Conservation (phyloP, 2,797 vertebrate species). For the Anolis apletophallus region DNA sequence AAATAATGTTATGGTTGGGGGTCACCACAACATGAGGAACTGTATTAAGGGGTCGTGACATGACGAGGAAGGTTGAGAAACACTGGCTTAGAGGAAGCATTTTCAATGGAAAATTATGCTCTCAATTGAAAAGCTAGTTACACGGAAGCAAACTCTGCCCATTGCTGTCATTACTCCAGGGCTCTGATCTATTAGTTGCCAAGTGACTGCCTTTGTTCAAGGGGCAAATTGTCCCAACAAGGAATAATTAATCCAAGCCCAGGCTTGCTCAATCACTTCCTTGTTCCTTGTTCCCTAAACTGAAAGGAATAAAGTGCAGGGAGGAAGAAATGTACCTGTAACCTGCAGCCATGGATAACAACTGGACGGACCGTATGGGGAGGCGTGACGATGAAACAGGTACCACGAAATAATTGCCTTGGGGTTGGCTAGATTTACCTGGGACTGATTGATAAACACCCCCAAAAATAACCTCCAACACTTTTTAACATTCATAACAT, state of each 20-base stretch:
- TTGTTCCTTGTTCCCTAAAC: constrained; percentile 37
- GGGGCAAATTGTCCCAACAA: not conserved
- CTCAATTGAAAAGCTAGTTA: not conserved
- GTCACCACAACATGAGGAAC: too few species aligned
- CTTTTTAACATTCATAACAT: not conserved
- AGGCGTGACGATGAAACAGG: not conserved
- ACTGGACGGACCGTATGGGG: not conserved
- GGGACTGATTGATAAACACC: not conserved
- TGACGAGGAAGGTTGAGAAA: too few species aligned
- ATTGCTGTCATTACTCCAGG: not conserved
- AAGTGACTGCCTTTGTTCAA: constrained; percentile 5
- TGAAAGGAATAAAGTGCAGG: not conserved
- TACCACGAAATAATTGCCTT: not conserved
- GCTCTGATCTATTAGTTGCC: not conserved
- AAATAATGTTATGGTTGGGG: too few species aligned
- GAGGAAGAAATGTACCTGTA: not conserved
- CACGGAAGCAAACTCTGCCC: not conserved
- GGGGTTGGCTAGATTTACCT: not conserved
- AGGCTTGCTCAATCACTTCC: constrained; percentile 16
- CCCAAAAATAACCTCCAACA: too few species aligned
- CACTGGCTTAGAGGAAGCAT: too few species aligned
- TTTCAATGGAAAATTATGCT: too few species aligned
- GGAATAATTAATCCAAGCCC: constrained; percentile 37
- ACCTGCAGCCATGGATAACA: constrained; percentile 8
- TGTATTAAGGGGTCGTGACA: too few species aligned